A percentile compares a stretch with the other conserved stretches of the same genome.
phyloP scores from a whole-genome alignment of 2,888 invertebrate genomes.

The Drosophila neotestacea region DNA sequence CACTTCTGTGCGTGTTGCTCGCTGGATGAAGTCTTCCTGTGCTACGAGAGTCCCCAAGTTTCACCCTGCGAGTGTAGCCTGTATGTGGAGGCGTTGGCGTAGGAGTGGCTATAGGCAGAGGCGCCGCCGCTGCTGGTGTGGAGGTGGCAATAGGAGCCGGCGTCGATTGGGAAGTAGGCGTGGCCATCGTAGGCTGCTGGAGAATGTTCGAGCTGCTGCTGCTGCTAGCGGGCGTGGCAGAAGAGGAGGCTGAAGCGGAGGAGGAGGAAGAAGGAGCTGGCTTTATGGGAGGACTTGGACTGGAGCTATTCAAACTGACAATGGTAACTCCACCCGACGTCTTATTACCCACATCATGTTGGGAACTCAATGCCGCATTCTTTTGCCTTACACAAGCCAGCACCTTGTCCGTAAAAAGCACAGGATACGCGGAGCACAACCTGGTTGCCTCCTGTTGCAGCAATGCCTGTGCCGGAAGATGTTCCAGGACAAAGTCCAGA shows the following conservation, averaged over 20 bases:
- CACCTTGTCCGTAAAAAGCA: constrained; percentile 92
- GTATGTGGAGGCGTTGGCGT: constrained; percentile 84
- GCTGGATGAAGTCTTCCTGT: constrained; percentile 89
- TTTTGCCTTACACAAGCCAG: constrained; percentile 90
- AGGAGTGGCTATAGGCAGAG: constrained; percentile 48
- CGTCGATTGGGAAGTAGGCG: constrained; percentile 41
- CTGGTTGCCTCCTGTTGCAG: constrained; percentile 92
- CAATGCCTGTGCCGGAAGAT: constrained; percentile 90
- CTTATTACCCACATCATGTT: constrained; percentile 88
- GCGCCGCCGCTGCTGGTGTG: constrained; percentile 45
- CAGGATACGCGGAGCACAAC: constrained; percentile 92
- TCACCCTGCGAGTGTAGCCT: constrained; percentile 88
- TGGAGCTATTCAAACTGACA: constrained; percentile 89
- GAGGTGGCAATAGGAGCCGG: constrained; percentile 55
- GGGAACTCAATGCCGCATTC: constrained; percentile 86
- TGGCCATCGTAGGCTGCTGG: constrained; percentile 42
- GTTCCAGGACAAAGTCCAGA: constrained; percentile 92
- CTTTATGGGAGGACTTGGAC: constrained; percentile 76
- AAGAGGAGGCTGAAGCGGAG: constrained; percentile 34
- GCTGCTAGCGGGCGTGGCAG: constrained; percentile 42
- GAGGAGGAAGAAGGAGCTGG: constrained; percentile 62
- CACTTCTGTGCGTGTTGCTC: constrained; percentile 91
- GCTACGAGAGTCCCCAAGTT: constrained; percentile 91
- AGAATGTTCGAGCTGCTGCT: constrained; percentile 29
- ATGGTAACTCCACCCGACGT: constrained; percentile 92